A percentile compares a stretch with the other conserved stretches of the same genome.
Conservation (phyloP, 1,140 invertebrate genomes). For the Drosophila sproati region DNA sequence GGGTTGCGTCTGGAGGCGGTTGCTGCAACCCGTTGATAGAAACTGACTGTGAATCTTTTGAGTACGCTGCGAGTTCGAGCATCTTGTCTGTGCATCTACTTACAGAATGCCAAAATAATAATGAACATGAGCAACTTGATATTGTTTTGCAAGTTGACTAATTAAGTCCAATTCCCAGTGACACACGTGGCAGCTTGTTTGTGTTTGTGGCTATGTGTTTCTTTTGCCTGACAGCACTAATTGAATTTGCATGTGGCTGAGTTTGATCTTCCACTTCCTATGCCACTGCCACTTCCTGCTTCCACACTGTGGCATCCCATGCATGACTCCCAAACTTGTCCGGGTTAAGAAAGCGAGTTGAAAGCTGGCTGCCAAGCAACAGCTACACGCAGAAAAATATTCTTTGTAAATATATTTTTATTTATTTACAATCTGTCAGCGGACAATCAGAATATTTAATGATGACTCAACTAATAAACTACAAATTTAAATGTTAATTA, state of each 20-base stretch:
- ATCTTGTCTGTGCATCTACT: neutral
- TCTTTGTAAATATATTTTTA: too few relatives aligned
- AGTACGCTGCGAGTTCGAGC: neutral
- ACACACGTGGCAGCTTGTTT: constrained; percentile 48
- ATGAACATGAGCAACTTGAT: constrained; percentile 12
- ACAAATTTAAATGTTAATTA: too few relatives aligned
- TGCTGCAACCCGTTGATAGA: constrained; percentile 40
- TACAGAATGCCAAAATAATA: constrained; percentile 5
- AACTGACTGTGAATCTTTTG: constrained; percentile 4
- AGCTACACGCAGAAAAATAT: neutral
- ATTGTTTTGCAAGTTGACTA: constrained; percentile 24
- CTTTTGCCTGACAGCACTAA: constrained; percentile 39
- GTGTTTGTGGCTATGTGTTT: constrained; percentile 50
- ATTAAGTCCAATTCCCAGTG: constrained; percentile 58
- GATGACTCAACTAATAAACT: too few relatives aligned
- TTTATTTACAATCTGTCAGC: too few relatives aligned
- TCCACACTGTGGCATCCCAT: neutral
- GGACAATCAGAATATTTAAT: too few relatives aligned
- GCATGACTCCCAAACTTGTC: neutral
- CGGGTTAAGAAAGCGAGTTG: neutral
- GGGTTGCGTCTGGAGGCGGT: constrained; percentile 34
- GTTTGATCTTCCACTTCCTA: neutral
- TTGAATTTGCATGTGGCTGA: constrained; percentile 12
- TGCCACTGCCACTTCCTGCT: neutral
- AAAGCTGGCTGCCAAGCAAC: neutral